Evolutionary conservation across 2,797 vertebrate genomes (phyloP), one percentile per base, ranked within the genome.

Genomic region (Coranthus polyacanthus): DNA sequence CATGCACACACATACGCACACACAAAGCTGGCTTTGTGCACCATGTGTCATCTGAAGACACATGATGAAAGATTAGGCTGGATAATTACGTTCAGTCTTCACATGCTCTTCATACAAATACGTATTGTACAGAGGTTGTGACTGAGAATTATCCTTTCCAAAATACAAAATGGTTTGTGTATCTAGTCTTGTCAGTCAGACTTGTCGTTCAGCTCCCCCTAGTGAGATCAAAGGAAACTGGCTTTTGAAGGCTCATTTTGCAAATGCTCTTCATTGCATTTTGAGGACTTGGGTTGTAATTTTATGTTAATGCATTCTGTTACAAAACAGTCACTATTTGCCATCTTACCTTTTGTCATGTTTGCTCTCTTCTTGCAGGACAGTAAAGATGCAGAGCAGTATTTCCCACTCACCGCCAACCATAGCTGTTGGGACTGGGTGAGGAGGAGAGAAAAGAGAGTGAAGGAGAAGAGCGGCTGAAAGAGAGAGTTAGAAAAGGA

Each of bases 371-470:
- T 58, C 9, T 71, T 59, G 9, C 71, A 93, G 89, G 72, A 86
- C 61, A 53, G 65, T 86, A 70, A 92, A 82, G 82, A 94, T 94
- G 93, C 88, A 86, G 76, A 88, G 66, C 78, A 86, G 61, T 69
- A 83, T 81, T 83, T 84, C 86, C 68, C 79, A 84, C 91, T 93
- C 88, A 66, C 86, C 90, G 51, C 92, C 91, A 86, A 86, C 93
- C 75, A 78, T 87, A 71, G 91, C 92, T 76, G 90, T 94, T 88
- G 94, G 94, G 88, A 93, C 94, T 32, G 94, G 94, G 89, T 95
- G 92, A 95, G 86, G 75, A 82, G 72, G 43, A 60, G 41, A 42
- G 34, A 50, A n/a, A 21, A 38, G 42, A 54, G 36, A 56, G 34
- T 29, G 58, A 49, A 49, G 43, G 26, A 59, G 57, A 58, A 41